Conservation (phyloP, 2,113 vertebrate species). For the Percina caprodes region DNA sequence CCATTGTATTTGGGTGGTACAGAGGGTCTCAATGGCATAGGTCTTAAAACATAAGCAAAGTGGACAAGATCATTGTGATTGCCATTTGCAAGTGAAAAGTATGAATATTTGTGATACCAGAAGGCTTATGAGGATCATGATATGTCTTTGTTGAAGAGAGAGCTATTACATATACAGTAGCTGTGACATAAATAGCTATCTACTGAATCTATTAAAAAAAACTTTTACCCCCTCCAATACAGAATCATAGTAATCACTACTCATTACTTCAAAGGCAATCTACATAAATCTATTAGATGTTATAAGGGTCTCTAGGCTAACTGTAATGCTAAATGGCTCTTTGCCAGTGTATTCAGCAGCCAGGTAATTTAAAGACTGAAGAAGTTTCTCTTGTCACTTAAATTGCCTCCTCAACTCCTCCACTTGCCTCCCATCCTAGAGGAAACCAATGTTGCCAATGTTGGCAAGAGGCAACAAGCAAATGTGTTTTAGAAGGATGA, state of each 20-base stretch:
- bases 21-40: neutral
- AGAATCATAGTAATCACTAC: neutral
- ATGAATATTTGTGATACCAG: too few relatives aligned
- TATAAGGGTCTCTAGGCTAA: neutral
- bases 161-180: neutral
- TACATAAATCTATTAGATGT: constrained; percentile 6
- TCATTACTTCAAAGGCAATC: neutral
- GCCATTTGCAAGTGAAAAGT: neutral
- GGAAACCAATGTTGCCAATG: too few relatives aligned
- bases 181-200: neutral
- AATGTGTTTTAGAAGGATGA: too few relatives aligned
- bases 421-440: too few relatives aligned
- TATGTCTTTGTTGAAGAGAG: neutral
- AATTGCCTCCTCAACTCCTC: too few relatives aligned
- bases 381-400: too few relatives aligned
- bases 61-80: neutral
- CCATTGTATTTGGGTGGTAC: neutral
- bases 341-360: neutral
- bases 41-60: neutral
- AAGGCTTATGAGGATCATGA: neutral
- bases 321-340: constrained; percentile 24
- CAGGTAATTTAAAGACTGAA: too few relatives aligned
- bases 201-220: neutral
- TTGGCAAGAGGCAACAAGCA: too few relatives aligned
- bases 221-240: neutral